Conservation (phyloP, 2,113 vertebrate genomes). For the Ceyx margarethae region DNA sequence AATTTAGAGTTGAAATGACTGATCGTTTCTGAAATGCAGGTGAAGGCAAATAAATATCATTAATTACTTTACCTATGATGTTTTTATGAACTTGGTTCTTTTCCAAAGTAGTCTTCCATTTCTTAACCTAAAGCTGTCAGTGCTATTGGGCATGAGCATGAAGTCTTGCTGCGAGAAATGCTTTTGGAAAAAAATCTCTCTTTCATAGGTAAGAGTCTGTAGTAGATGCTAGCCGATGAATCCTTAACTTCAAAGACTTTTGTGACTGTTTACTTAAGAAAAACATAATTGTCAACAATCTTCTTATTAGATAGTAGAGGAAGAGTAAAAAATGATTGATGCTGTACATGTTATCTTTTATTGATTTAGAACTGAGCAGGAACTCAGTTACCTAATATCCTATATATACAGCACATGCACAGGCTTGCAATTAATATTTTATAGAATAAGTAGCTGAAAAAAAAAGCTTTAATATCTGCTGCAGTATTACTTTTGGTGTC, state of each 20-base stretch:
- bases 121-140: slow-evolving; percentile 82
- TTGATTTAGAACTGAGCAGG: slow-evolving; percentile 83
- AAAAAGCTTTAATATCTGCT: slow-evolving; percentile 82
- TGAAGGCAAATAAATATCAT: not conserved
- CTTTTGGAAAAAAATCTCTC: slow-evolving; percentile 90
- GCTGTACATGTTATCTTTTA: slow-evolving; percentile 77
- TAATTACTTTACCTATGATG: not conserved
- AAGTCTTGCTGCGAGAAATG: slow-evolving; percentile 89
- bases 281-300: slow-evolving; percentile 7
- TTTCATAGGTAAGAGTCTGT: slow-evolving; percentile 88
- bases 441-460: slow-evolving; percentile 85
- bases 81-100: not conserved
- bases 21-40: not conserved
- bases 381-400: slow-evolving; percentile 80
- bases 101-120: slow-evolving; percentile 24
- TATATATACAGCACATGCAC: slow-evolving; percentile 73
- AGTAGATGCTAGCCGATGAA: not conserved
- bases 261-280: slow-evolving; percentile 48
- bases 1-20: not conserved
- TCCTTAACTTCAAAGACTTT: not conserved
- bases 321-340: slow-evolving; percentile 76
- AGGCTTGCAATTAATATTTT: slow-evolving; percentile 87
- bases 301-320: slow-evolving; percentile 57
- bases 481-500: slow-evolving; percentile 78
- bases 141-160: slow-evolving; percentile 93